Evolutionary conservation across 2,888 invertebrate species (phyloP), one percentile per base, ranked within the genome.

Genomic region (Apantesis nais): DNA sequence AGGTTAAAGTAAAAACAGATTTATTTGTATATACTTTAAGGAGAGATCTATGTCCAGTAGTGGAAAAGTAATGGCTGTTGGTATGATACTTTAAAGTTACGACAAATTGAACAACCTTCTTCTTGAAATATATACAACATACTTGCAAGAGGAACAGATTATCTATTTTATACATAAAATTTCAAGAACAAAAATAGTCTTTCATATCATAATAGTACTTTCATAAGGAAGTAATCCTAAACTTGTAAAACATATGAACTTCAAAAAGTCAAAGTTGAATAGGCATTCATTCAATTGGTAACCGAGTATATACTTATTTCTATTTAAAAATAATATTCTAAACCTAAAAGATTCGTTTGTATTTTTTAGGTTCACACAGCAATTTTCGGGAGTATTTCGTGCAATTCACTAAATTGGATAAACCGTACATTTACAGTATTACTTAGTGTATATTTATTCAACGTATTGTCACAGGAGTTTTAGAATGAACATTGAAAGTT

Each of bases 341-440:
- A 14, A 58, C 4, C 29, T 58, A 58, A 55, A 55, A 55, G 55
- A 5, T 65, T 55, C 37, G 31, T 65, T 55, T 34, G 34, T 34
- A 61, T 9, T 44, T 37, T 67, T 48, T 29, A 19, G 16, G 61
- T 72, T 73, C 62, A 74, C 61, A 69, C 71, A 58, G 61, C 60
- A 70, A 71, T 78, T 74, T 63, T 58, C 34, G 34, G 31, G 34
- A 5, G 41, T 61, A 31, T 67, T 62, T 52, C 64, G 67, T 44
- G 60, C 58, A 48, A 39, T 34, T 63, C 31, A 72, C 75, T 66
- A 75, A 75, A 80, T 75, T 72, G 72, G 67, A 78, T 70, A 71
- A 74, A 70, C 70, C 31, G 34, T 62, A 72, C 72, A 65, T 73
- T 75, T 72, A 78, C 71, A 60, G 72, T 69, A 81, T 78, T 60